Evolutionary conservation across 2,888 invertebrate genomes (phyloP).

Genomic region (Mystacides longicornis): DNA sequence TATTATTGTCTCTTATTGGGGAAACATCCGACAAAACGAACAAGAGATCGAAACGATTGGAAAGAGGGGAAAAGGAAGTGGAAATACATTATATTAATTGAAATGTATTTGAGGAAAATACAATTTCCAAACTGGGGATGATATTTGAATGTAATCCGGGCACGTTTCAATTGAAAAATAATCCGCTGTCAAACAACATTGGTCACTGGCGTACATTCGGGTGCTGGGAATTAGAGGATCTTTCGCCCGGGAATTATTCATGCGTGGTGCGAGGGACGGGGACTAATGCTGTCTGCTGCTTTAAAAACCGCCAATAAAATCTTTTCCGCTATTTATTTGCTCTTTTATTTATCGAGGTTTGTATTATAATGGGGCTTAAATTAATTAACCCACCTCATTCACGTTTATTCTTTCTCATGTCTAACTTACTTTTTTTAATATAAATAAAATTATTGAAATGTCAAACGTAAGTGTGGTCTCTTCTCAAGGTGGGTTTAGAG

Average conservation of each 20-base stretch:
- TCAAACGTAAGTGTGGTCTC: too few relatives aligned
- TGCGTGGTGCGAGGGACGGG: not conserved
- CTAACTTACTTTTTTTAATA: too few relatives aligned
- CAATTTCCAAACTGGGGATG: conserved; percentile 9
- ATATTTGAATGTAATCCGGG: conserved; percentile 23
- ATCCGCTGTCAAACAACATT: conserved; percentile 23
- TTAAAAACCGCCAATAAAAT: not conserved
- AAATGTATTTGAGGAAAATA: conserved; percentile 25
- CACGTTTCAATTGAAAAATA: conserved; percentile 26
- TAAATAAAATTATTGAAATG: too few relatives aligned
- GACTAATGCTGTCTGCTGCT: not conserved
- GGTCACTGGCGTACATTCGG: conserved; percentile 15
- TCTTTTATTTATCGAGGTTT: not conserved
- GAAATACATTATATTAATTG: conserved; percentile 24
- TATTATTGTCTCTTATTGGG: not conserved
- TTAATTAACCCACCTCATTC: too few relatives aligned
- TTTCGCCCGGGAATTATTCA: conserved; percentile 1
- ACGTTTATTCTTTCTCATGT: too few relatives aligned
- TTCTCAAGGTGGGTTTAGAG: too few relatives aligned
- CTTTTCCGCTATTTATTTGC: not conserved
- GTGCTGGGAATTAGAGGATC: not conserved
- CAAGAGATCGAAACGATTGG: not conserved
- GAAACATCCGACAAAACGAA: not conserved
- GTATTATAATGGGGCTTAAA: too few relatives aligned
- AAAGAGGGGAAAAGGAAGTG: conserved; percentile 3